A percentile compares a stretch with the other conserved stretches of the same genome.
Conservation (phyloP, 2,113 vertebrate genomes). For the Bos taurus region DNA sequence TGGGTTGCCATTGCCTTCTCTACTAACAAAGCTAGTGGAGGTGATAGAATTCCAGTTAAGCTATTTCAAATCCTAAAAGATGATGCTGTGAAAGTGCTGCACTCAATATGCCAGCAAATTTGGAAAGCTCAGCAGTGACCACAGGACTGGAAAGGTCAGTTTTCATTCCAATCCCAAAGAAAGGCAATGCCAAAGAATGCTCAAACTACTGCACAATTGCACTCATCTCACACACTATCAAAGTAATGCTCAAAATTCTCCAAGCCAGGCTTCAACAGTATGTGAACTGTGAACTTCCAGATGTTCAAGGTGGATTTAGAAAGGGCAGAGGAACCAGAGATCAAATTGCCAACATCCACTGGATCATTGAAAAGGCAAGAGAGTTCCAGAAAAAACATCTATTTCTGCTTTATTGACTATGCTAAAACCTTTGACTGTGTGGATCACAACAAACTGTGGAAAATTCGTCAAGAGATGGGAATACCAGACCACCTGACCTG, state of each 20-base stretch:
- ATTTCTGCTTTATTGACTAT: not conserved
- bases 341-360: not conserved
- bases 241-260: not conserved
- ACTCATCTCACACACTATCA: accelerated
- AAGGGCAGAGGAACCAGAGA: not conserved
- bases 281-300: accelerated
- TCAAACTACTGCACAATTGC: accelerated
- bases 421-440: not conserved
- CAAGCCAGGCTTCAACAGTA: not conserved
- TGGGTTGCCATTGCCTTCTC: not conserved
- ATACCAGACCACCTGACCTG: not conserved
- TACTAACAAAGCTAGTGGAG: not conserved
- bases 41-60: not conserved
- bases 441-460: not conserved
- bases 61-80: not conserved
- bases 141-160: not conserved
- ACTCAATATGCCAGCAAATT: not conserved
- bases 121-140: not conserved
- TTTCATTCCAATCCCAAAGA: not conserved
- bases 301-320: not conserved
- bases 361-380: not conserved
- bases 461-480: not conserved
- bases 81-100: not conserved
- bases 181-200: not conserved
- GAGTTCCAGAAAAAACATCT: not conserved